Evolutionary conservation across 2,888 invertebrate species (phyloP), one percentile per base, ranked within the genome.

Genomic region (Meandrusa payeni): DNA sequence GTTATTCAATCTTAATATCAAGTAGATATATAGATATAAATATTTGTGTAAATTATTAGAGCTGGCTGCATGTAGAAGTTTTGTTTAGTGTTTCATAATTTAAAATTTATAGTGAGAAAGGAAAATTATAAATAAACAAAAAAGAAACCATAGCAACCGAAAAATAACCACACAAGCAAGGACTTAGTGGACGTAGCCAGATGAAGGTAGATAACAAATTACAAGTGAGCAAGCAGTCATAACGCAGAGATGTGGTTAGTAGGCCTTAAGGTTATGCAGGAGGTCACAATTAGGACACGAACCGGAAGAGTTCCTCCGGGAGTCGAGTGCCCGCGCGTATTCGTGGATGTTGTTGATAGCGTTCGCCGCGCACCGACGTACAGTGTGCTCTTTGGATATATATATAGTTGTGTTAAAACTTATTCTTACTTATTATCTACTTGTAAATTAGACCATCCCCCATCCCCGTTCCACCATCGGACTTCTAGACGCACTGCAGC

Each of bases 331-430:
- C 70, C 89, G 90, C 76, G 89, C 87, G 88, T 91, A 91, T 69
- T 86, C 86, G 82, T 91, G 91, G 77, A 92, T 91, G 82, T 91
- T 91, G 81, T 79, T 72, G 64, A 90, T 85, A 59, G 92, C 92
- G 42, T 90, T 87, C 57, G 89, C 89, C 59, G 92, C 91, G 81
- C 91, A 91, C 62, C 90, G 89, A 48, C 92, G 90, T 61, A 78
- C 78, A 57, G 87, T 85, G 72, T 80, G 80, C 69, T 89, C 89
- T 77, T 86, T 42, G 43, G 37, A 89, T 32, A 9, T 12, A 88
- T 55, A 5, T 19, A 15, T 10, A 11, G 7, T 6, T 7, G 2
- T n/a, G 13, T 28, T 28, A 28, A 28, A 12, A 1, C 3, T 2
- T 24, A 22, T 15, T 15, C 15, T 15, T 15, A 22, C 6, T 22